A percentile compares a stretch with the other conserved stretches of the same genome.
Conservation (phyloP, 1,140 invertebrate species). For the Halesus radiatus region DNA sequence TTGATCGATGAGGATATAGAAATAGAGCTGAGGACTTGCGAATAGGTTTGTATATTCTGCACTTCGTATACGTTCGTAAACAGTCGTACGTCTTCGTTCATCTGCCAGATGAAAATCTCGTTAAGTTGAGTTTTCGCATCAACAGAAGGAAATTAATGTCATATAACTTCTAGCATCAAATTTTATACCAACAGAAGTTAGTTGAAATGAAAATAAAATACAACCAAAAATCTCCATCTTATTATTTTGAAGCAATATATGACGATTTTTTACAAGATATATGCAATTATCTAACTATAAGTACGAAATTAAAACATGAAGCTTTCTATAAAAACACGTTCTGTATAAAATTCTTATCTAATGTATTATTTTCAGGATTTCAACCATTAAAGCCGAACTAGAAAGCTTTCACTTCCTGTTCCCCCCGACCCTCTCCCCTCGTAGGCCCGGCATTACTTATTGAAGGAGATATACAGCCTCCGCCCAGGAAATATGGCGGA, state of each 20-base stretch:
- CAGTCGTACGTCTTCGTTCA: conserved; percentile 4
- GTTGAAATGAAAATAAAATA: too few relatives aligned
- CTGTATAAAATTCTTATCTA: too few relatives aligned
- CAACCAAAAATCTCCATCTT: too few relatives aligned
- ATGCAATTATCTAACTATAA: too few relatives aligned
- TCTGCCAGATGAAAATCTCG: conserved; percentile 2
- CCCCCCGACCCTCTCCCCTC: background rate
- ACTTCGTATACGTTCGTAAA: conserved; percentile 24
- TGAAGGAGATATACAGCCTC: conserved; percentile 52
- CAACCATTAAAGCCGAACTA: background rate
- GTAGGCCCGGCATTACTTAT: conserved; percentile 52
- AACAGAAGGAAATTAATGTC: background rate
- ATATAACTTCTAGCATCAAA: background rate
- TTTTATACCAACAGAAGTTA: too few relatives aligned
- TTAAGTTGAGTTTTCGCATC: background rate
- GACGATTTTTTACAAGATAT: too few relatives aligned
- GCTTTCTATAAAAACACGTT: too few relatives aligned
- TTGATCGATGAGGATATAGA: background rate
- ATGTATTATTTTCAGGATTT: too few relatives aligned
- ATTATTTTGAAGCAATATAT: too few relatives aligned
- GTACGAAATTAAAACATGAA: too few relatives aligned
- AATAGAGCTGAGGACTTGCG: conserved; percentile 12
- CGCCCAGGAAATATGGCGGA: conserved; percentile 53
- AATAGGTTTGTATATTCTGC: conserved; percentile 20
- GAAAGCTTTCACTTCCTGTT: conserved; percentile 6